phyloP scores from a whole-genome alignment of 2,113 vertebrate species.

The Bos javanicus region DNA sequence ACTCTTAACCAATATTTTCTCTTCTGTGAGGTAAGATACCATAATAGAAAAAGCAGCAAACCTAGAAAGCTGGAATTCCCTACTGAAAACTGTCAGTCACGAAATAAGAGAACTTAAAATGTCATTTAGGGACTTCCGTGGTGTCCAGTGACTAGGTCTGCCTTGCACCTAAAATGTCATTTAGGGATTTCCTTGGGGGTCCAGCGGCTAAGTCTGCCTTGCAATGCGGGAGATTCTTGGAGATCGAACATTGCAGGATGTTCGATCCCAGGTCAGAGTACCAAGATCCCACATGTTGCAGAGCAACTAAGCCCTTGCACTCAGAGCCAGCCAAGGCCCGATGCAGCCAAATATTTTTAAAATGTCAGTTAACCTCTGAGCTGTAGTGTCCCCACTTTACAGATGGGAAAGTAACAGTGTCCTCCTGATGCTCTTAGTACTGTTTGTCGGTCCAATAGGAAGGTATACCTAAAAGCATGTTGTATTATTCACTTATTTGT shows the following conservation, averaged over 20 bases:
- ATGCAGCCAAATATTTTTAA: background rate
- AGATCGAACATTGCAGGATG: background rate
- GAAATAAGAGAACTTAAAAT: background rate
- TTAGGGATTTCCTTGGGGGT: background rate
- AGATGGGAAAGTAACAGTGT: background rate
- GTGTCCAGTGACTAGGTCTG: background rate
- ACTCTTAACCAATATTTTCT: background rate
- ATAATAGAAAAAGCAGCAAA: background rate
- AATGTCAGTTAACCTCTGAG: background rate
- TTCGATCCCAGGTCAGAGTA: background rate
- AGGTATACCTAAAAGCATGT: background rate
- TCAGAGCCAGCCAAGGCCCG: background rate
- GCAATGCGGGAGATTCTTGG: background rate
- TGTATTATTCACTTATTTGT: background rate
- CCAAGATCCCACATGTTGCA: background rate
- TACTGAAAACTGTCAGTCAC: background rate
- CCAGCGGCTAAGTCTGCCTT: background rate
- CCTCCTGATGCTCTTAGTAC: background rate
- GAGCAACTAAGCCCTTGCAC: background rate
- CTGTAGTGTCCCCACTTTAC: background rate
- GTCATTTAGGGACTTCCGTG: background rate
- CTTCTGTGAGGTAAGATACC: background rate
- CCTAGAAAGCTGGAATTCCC: background rate
- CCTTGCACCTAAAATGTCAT: background rate
- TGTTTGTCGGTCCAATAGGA: background rate